A percentile compares a stretch with the other conserved stretches of the same genome.
Conservation (phyloP, 2,888 invertebrate species). For the Stenotaenia linearis region DNA sequence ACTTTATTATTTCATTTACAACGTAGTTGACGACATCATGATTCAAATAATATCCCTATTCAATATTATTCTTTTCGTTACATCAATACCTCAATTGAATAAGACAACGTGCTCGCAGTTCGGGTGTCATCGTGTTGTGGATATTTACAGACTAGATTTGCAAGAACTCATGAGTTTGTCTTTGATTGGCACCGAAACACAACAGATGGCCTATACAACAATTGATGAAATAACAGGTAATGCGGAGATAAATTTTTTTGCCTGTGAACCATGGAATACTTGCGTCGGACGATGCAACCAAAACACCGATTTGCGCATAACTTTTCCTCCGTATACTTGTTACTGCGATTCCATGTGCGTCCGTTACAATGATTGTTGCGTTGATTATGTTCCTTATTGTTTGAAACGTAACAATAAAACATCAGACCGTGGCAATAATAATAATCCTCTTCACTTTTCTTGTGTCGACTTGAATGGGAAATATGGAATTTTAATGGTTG, state of each 20-base stretch:
- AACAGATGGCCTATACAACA: background rate
- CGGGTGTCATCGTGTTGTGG: too few relatives aligned
- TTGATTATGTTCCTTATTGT: background rate
- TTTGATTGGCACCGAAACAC: background rate
- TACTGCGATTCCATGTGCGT: constrained; percentile 29
- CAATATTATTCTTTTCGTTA: too few relatives aligned
- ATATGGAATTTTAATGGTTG: background rate
- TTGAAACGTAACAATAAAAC: background rate
- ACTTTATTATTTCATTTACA: background rate
- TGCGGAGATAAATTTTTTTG: background rate
- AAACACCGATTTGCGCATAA: background rate
- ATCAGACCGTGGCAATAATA: background rate
- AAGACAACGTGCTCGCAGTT: too few relatives aligned
- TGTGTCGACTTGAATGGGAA: background rate
- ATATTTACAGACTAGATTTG: background rate
- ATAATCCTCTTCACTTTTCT: background rate
- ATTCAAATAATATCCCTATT: too few relatives aligned
- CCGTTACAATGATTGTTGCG: constrained; percentile 31
- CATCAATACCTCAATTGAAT: too few relatives aligned
- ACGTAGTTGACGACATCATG: too few relatives aligned
- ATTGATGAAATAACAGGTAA: background rate
- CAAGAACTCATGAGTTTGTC: background rate
- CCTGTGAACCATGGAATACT: constrained; percentile 30
- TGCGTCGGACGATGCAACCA: constrained; percentile 34
- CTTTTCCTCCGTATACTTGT: constrained; percentile 31